Percentiles rank a stretch among this genome's conserved stretches.
Conservation (phyloP, 2,113 vertebrate species). For the Vidua macroura region DNA sequence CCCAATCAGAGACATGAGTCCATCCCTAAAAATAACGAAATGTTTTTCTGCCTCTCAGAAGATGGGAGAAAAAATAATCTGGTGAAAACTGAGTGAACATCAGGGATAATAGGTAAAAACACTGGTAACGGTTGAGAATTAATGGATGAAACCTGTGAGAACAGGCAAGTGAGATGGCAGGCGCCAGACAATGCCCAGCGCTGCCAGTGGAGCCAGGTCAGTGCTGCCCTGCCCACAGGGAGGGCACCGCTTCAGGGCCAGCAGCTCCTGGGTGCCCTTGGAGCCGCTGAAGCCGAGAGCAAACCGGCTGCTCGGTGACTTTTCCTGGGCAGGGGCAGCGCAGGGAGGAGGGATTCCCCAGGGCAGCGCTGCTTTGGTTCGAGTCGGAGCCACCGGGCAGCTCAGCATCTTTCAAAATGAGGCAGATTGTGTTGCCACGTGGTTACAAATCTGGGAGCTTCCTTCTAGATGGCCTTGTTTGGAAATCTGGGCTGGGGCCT, state of each 20-base stretch:
- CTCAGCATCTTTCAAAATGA: not conserved
- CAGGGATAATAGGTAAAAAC: not conserved
- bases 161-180: not conserved
- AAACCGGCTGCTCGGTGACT: not conserved
- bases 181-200: not conserved
- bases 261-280: not conserved
- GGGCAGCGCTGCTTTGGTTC: not conserved
- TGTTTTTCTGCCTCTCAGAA: not conserved
- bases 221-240: not conserved
- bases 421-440: not conserved
- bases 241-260: not conserved
- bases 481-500: conserved; percentile 32
- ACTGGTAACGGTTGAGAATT: not conserved
- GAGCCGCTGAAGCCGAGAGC: not conserved
- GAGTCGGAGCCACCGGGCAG: rapidly evolving
- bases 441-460: not conserved
- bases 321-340: not conserved
- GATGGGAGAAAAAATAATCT: not conserved
- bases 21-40: not conserved
- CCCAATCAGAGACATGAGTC: not conserved
- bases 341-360: not conserved
- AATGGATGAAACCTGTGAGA: not conserved
- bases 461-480: conserved; percentile 24
- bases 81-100: not conserved
- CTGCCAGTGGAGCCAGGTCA: not conserved